phyloP scores from a whole-genome alignment of 1,140 invertebrate genomes.

The Papilio glaucus region DNA sequence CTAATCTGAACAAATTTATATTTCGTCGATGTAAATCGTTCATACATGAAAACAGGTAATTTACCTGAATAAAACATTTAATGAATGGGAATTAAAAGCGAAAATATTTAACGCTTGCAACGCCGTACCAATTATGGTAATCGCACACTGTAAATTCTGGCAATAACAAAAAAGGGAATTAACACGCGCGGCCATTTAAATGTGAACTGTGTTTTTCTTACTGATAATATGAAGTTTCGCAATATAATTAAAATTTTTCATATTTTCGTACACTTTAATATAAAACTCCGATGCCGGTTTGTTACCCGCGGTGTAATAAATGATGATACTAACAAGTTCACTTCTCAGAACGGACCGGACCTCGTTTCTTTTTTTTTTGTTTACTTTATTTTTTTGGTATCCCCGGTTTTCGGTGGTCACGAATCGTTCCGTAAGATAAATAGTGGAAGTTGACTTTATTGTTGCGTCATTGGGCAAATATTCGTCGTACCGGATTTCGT shows the following conservation, averaged over 20 bases:
- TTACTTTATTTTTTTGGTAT: constrained; percentile 53
- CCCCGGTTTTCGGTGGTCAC: constrained; percentile 66
- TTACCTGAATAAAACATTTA: neutral
- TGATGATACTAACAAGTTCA: constrained; percentile 77
- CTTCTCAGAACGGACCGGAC: constrained; percentile 70
- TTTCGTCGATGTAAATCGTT: neutral
- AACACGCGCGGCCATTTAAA: constrained; percentile 4
- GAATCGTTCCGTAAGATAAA: constrained; percentile 76
- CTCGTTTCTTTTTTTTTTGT: constrained; percentile 61
- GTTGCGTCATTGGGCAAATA: constrained; percentile 60
- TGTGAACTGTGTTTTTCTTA: neutral
- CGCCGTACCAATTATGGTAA: constrained; percentile 29
- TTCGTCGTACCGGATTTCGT: constrained; percentile 22
- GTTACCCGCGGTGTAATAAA: constrained; percentile 75
- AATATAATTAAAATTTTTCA: constrained; percentile 31
- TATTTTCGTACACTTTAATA: constrained; percentile 22
- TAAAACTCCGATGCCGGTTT: neutral
- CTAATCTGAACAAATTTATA: neutral
- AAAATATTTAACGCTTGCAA: constrained; percentile 31
- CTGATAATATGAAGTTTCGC: neutral
- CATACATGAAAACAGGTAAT: neutral
- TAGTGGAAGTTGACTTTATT: constrained; percentile 56
- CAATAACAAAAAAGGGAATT: constrained; percentile 29
- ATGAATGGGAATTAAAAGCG: constrained; percentile 18
- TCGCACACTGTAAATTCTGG: constrained; percentile 16